Conservation (phyloP, 1,140 invertebrate genomes). For the Scaptomyza hsui region DNA sequence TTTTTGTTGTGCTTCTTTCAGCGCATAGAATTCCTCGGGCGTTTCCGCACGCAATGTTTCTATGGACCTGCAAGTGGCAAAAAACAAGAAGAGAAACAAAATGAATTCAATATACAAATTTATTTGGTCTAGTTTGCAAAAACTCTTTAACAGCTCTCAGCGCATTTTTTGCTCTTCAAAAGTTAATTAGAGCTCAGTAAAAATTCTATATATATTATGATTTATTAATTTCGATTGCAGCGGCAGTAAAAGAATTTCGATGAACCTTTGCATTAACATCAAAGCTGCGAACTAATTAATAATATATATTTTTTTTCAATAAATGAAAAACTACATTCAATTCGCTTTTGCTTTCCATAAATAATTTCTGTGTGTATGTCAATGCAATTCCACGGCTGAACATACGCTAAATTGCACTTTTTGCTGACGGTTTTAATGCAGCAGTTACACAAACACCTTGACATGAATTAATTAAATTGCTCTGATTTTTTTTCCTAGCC, state of each 20-base stretch:
- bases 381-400: not conserved
- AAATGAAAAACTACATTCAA: constrained; percentile 9
- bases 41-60: constrained; percentile 76
- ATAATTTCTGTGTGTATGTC: not conserved
- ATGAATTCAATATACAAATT: not conserved
- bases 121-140: not conserved
- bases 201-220: constrained; percentile 8
- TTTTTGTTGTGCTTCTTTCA: constrained; percentile 43
- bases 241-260: constrained; percentile 2
- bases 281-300: constrained; percentile 26
- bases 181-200: constrained; percentile 21
- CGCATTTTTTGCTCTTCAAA: not conserved
- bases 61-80: constrained; percentile 69
- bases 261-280: constrained; percentile 10
- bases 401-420: constrained; percentile 3
- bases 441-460: no score
- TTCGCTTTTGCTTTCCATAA: not conserved
- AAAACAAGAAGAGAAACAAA: constrained; percentile 2
- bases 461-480: no score
- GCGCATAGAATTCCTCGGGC: constrained; percentile 71
- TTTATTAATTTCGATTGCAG: constrained; percentile 15
- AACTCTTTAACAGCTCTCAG: not conserved
- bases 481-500: no score
- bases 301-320: constrained; percentile 2
- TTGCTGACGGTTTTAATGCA: not conserved